Percentiles rank a stretch among this genome's conserved stretches.
phyloP scores from a whole-genome alignment of 2,888 invertebrate genomes.

The Sepiola atlantica region DNA sequence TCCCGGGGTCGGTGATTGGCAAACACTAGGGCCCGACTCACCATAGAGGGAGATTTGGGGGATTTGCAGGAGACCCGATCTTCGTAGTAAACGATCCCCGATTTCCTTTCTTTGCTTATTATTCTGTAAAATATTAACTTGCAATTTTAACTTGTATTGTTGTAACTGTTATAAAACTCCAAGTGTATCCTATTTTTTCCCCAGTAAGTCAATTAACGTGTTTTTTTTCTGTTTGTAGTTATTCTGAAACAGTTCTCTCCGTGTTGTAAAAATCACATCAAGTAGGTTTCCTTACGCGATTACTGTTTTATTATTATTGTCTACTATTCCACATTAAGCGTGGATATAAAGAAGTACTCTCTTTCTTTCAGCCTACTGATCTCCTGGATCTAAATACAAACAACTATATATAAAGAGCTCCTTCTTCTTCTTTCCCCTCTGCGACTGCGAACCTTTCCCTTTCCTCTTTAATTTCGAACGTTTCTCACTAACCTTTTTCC shows the following conservation, averaged over 20 bases:
- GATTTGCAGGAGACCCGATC: slow-evolving; percentile 53
- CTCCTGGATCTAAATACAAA: not conserved
- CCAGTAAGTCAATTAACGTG: not conserved
- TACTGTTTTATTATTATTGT: not conserved
- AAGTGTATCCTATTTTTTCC: not conserved
- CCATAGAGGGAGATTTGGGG: slow-evolving; percentile 52
- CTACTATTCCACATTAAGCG: not conserved
- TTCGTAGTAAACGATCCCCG: slow-evolving; percentile 55
- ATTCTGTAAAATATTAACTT: not conserved
- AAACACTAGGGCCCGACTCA: slow-evolving; percentile 48
- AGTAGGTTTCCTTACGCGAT: not conserved
- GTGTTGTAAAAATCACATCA: not conserved
- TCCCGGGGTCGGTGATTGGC: slow-evolving; percentile 55
- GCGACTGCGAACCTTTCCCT: slow-evolving; percentile 14
- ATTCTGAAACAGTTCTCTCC: not conserved
- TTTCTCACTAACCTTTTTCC: slow-evolving; percentile 10
- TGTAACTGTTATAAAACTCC: not conserved
- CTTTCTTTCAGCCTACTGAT: not conserved
- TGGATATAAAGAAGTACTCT: not conserved
- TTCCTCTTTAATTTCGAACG: not conserved
- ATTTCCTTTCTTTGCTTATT: not conserved
- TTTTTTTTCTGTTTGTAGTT: not conserved
- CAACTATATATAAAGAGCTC: slow-evolving; percentile 32
- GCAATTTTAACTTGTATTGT: not conserved
- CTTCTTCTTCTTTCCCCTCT: not conserved